phyloP scores from a whole-genome alignment of 2,113 vertebrate genomes.

The Bubalus kerabau region DNA sequence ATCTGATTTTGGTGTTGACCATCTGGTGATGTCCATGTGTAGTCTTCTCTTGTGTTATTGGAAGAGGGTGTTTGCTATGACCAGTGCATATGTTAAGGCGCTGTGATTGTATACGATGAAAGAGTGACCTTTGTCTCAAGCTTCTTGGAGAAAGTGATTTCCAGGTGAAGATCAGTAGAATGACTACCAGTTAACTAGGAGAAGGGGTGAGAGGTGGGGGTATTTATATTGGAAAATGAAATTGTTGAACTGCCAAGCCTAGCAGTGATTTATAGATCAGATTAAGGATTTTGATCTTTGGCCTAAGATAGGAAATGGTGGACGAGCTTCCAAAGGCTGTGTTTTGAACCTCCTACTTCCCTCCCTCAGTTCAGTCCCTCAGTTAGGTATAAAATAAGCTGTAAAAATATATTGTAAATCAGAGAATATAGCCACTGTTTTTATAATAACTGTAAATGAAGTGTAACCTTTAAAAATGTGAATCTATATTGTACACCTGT shows the following conservation, averaged over 20 bases:
- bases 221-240: accelerated
- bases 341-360: background rate
- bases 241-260: accelerated
- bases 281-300: background rate
- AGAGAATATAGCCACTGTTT: background rate
- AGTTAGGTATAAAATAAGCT: background rate
- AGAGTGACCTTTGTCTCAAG: background rate
- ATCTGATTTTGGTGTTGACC: too few relatives aligned
- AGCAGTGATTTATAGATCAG: background rate
- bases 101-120: background rate
- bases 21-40: too few relatives aligned
- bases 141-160: background rate
- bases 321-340: background rate
- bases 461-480: background rate
- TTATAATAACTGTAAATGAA: background rate
- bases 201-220: accelerated
- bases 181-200: accelerated
- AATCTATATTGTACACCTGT: background rate
- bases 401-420: background rate
- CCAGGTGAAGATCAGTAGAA: background rate
- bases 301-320: background rate
- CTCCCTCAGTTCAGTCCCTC: background rate
- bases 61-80: too few relatives aligned
- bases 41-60: too few relatives aligned
- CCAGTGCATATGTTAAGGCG: too few relatives aligned